Evolutionary conservation across 2,888 invertebrate species (phyloP), one percentile per base, ranked within the genome.

Genomic region (Hermaeophaga mercurialis): DNA sequence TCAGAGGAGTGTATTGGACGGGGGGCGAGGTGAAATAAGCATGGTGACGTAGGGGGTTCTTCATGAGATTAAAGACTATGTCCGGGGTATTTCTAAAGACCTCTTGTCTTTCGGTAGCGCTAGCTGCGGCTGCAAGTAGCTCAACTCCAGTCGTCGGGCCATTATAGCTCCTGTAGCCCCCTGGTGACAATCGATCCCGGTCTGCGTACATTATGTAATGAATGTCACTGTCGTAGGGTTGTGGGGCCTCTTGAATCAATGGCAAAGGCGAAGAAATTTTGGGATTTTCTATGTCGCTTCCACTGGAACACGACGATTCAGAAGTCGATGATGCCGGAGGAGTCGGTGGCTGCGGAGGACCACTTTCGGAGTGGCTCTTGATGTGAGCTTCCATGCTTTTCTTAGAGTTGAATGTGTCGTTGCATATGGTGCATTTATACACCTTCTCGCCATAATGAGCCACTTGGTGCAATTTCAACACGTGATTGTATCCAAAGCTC

Each of bases 391-490:
- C 94, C 90, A 94, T 91, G 66, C 89, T 88, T 74, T 94, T 94
- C 77, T 94, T 94, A 18, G 90, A 93, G 69, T 88, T 91, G 73
- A 94, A 94, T 0, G 93, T 94, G 68, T 91, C 90, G 70, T 93
- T 90, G 77, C 94, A 94, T 17, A 94, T 88, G 2, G 93, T 94
- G 76, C 94, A 94, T 70, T 94, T 92, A 80, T 94, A 94, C 58
- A 94, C 92, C 71, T 94, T 92, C 73, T 94, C 91, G 0, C 94
- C 94, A 69, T 91, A 93, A 76, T 94, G 94, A 66, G 93, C 91
- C 26, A 94, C 93, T 64, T 77, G 76, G 58, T 94, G 94, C 50
- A 94, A 79, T 76, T 94, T 94, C 56, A 94, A 79, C 3, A 94
- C 94, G 75, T 94, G 94, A 74, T 94, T 94, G 78, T 94, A 94